Base-by-base conservation (phyloP, 2,113 vertebrate species). In the Porphyrio hochstetteri region DNA sequence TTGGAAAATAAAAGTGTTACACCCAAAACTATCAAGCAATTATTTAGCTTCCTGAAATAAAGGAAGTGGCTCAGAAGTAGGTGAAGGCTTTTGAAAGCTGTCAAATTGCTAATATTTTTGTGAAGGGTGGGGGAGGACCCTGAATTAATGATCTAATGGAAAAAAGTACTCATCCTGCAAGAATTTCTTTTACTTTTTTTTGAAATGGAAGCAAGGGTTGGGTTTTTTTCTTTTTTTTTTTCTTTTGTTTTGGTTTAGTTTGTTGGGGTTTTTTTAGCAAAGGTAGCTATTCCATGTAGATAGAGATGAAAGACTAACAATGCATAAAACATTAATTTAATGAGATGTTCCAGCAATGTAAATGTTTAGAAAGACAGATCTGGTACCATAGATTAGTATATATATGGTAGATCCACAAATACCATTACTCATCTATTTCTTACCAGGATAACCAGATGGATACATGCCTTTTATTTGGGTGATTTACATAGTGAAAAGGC, bases 21-120 rank as follows among this genome's bases (percentile, higher is more conserved):
- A 88, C 50, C 44, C 29, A 38, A 88, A 93, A 71, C 38, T 64
- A 78, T 16, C 46, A 93, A 86, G 61, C 27, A 80, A 86, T 52
- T 87, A 55, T 53, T 82, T 75, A 77, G 59, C 64, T 93, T 91
- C 80, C 86, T 92, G 83, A 69, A 72, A 82, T 48, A 84, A 76
- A 93, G 90, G 92, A 96, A 95, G 74, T 88, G 74, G 57, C 53
- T 92, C 61, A 82, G 57, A 70, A 81, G 48, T 42, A 35, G n/a
- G 60, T 86, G 55, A 86, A 82, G 38, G 28, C 48, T 95, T 96
- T 75, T 90, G 76, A 96, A 95, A 94, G 80, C 56, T 93, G 69
- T 68, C 61, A 78, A 38, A 72, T 88, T 55, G 88, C 72, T 88
- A 82, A 71, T 50, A 57, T 28, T 65, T 88, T 16, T 65, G 44